Conservation (phyloP, 2,888 invertebrate species). For the Nysson spinosus region DNA sequence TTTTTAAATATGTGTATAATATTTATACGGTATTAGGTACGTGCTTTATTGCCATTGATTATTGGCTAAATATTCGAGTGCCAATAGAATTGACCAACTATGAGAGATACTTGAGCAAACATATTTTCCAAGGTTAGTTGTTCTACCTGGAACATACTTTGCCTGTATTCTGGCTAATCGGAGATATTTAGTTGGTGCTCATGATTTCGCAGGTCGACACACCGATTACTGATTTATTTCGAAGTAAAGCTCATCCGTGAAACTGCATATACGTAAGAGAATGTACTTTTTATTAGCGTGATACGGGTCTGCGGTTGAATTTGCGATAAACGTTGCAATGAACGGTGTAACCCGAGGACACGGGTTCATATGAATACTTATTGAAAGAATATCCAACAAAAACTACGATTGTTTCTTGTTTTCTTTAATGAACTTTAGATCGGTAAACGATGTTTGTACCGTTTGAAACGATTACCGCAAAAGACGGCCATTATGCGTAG, state of each 20-base stretch:
- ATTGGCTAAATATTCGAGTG: no score
- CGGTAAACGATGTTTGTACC: no score
- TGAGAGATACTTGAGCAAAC: no score
- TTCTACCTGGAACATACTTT: background rate
- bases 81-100: no score
- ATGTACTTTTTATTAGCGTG: slow-evolving; percentile 38
- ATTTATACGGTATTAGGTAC: no score
- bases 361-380: no score
- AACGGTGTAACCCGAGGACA: background rate
- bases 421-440: no score
- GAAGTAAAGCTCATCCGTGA: slow-evolving; percentile 42
- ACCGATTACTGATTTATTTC: slow-evolving; percentile 18
- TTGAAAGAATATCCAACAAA: no score
- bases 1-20: no score
- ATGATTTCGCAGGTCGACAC: slow-evolving; percentile 14
- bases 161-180: background rate
- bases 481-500: background rate
- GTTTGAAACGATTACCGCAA: slow-evolving; percentile 2
- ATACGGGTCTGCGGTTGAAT: slow-evolving; percentile 30
- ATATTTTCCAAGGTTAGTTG: background rate
- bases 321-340: background rate
- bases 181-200: slow-evolving; percentile 3
- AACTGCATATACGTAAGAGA: slow-evolving; percentile 51
- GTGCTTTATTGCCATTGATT: no score
- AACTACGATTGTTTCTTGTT: no score